Evolutionary conservation across 2,797 vertebrate species (phyloP), one percentile per base, ranked within the genome.

Genomic region (Eulemur coronatus): DNA sequence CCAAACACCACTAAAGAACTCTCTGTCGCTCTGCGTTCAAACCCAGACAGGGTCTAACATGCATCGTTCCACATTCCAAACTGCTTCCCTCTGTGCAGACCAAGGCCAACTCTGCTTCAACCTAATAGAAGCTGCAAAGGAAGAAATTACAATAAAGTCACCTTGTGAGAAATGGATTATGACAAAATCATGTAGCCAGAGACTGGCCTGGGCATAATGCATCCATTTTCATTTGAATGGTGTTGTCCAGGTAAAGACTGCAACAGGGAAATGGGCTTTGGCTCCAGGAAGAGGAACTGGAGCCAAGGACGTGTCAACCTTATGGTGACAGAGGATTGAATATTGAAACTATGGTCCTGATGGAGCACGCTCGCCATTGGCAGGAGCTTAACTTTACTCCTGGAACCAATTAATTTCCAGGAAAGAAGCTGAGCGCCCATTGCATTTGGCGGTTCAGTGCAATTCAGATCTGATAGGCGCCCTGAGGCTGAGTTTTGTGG

Each of bases 391-490:
- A 24, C 30, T 26, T 90, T 28, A 48, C 38, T 65, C 94, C 70
- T 28, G 20, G 76, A 91, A 59, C 46, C 59, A 30, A 24, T 0
- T 26, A 61, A 20, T 22, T 63, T 17, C 28, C 73, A n/a, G 38
- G 30, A 89, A 78, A 61, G 65, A 10, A 33, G 65, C n/a, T 4
- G 28, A 41, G 65, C 59, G 61, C 5, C 69, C n/a, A 1, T 38
- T 3, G 11, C 0, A 0, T 61, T 24, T 4, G 26, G 10, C 0
- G 0, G 38, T 17, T 57, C 5, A 6, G 38, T 1, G 18, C 11
- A 0, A 7, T 17, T 86, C 69, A n/a, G 0, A 18, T 17, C 4
- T 2, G 2, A 17, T 1, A 17, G 65, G 57, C 0, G 0, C 4
- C 75, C 1, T 0, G 4, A 24, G 30, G 9, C 9, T 5, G 0